phyloP scores from a whole-genome alignment of 2,888 invertebrate species.

The Pegoplata infirma region DNA sequence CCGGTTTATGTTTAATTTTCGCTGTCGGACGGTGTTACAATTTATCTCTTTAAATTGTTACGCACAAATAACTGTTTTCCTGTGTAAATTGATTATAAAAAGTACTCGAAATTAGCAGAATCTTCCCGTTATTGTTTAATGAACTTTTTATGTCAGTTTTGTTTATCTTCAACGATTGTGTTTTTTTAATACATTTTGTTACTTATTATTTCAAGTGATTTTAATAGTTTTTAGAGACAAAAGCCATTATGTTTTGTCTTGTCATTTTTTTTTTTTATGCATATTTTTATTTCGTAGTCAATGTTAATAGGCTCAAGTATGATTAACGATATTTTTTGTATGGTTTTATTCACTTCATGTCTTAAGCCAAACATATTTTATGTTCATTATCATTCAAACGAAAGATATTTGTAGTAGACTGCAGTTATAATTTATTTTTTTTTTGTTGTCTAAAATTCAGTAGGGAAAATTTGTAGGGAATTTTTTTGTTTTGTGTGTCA shows the following conservation, averaged over 20 bases:
- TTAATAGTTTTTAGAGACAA: neutral
- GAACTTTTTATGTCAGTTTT: neutral
- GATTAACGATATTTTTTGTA: slow-evolving; percentile 56
- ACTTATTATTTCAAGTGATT: neutral
- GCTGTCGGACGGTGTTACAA: no score
- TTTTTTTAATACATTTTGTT: neutral
- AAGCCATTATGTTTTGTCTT: neutral
- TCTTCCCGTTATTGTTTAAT: neutral
- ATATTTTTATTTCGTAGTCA: neutral
- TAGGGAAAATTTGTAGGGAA: neutral
- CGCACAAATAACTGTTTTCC: no score
- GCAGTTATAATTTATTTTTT: neutral
- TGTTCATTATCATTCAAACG: slow-evolving; percentile 28
- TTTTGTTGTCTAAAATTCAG: neutral
- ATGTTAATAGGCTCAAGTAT: slow-evolving; percentile 50
- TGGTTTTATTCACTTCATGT: slow-evolving; percentile 18
- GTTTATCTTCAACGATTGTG: neutral
- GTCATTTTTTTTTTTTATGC: neutral
- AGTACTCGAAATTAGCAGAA: neutral
- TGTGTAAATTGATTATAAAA: neutral
- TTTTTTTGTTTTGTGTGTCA: slow-evolving; percentile 21
- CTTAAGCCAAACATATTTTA: slow-evolving; percentile 33
- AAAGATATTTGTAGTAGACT: slow-evolving; percentile 15
- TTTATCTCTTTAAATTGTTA: no score
- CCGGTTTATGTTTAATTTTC: no score